phyloP scores from a whole-genome alignment of 1,140 invertebrate species.

The Cataglyphis hispanica region DNA sequence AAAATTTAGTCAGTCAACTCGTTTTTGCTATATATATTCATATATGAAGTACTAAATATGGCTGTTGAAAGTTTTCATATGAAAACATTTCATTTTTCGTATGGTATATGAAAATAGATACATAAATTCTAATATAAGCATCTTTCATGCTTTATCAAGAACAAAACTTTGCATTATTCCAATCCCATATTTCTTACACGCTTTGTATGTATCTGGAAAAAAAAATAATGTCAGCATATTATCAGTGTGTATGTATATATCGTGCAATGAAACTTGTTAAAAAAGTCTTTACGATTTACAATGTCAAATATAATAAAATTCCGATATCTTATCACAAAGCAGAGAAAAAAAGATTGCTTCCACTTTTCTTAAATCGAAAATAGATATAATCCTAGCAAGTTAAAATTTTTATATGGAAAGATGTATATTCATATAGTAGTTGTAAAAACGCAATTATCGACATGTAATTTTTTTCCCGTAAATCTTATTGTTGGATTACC shows the following conservation, averaged over 20 bases:
- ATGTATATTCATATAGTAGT: too few relatives aligned
- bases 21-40: neutral
- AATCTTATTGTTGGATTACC: neutral
- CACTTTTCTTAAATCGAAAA: too few relatives aligned
- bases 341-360: neutral
- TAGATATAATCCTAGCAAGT: too few relatives aligned
- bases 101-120: neutral
- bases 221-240: neutral
- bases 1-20: neutral
- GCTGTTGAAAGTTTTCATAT: neutral
- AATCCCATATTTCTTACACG: neutral
- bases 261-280: slow-evolving; percentile 38
- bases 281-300: neutral
- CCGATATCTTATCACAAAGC: slow-evolving; percentile 8
- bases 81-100: neutral
- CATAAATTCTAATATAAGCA: neutral
- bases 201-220: neutral
- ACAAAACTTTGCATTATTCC: neutral
- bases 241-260: neutral
- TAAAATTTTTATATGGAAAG: neutral
- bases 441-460: neutral
- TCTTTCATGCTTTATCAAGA: neutral
- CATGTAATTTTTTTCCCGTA: neutral
- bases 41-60: neutral
- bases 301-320: neutral